Evolutionary conservation across 1,140 invertebrate genomes (phyloP).

Genomic region (Drosophila quadrilineata): DNA sequence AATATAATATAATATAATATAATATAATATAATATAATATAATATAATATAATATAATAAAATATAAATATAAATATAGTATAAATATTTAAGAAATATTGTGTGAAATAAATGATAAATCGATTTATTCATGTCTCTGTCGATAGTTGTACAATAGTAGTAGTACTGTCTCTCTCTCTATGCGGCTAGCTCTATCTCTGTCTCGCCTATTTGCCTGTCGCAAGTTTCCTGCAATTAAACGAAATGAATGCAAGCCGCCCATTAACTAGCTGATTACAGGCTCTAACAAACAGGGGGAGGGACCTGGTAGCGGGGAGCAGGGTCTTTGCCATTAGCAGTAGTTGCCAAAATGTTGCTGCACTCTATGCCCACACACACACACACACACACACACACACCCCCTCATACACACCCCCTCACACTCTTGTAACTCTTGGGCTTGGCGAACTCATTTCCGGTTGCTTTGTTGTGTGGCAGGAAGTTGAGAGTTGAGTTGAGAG

Average conservation of each 20-base stretch:
- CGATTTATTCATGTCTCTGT: too few species aligned
- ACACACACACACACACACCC: constrained; percentile 13
- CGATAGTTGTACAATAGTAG: too few species aligned
- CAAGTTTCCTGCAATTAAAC: constrained; percentile 14
- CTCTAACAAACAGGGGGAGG: not conserved
- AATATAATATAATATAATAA: too few species aligned
- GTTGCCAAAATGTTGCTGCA: not conserved
- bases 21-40: too few species aligned
- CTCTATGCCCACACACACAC: constrained; percentile 9
- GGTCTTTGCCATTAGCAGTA: constrained; percentile 2
- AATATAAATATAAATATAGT: too few species aligned
- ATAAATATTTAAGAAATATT: too few species aligned
- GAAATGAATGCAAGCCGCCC: constrained; percentile 31
- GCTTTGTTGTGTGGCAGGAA: constrained; percentile 51
- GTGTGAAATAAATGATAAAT: too few species aligned
- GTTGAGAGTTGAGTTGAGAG: too few species aligned
- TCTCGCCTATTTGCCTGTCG: not conserved
- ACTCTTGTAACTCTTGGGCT: too few species aligned
- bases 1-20: too few species aligned
- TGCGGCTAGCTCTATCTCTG: too few species aligned
- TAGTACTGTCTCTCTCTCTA: too few species aligned
- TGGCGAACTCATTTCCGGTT: constrained; percentile 67
- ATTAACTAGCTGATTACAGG: constrained; percentile 16
- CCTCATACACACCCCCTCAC: not conserved
- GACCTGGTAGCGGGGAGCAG: not conserved